A percentile compares a stretch with the other conserved stretches of the same genome.
Evolutionary conservation across 2,888 invertebrate genomes (phyloP).

Genomic region (Pocota personata): DNA sequence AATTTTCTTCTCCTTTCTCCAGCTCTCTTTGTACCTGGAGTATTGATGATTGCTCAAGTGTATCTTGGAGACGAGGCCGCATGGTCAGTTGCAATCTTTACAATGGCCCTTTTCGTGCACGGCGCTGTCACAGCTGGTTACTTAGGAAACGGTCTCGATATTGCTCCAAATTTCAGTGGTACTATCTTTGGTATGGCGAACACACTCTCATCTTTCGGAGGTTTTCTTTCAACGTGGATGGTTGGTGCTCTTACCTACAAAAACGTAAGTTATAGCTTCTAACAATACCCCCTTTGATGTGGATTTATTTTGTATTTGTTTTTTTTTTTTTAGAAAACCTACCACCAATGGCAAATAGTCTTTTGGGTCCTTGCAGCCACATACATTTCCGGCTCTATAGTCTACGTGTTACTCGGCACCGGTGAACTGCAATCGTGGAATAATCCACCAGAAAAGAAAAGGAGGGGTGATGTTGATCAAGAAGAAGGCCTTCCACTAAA

Average conservation of each 20-base stretch:
- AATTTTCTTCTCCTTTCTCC: constrained; percentile 66
- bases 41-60: constrained; percentile 90
- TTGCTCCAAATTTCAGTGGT: constrained; percentile 94
- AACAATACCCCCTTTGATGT: background rate
- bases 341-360: constrained; percentile 90
- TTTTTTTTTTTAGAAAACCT: constrained; percentile 85
- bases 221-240: constrained; percentile 91
- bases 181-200: constrained; percentile 96
- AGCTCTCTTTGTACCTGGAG: constrained; percentile 87
- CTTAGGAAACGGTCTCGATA: constrained; percentile 92
- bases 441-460: constrained; percentile 80
- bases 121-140: constrained; percentile 94
- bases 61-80: constrained; percentile 87
- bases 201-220: constrained; percentile 91
- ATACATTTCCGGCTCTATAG: constrained; percentile 86
- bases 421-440: constrained; percentile 86
- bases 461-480: constrained; percentile 74
- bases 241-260: constrained; percentile 90
- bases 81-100: constrained; percentile 91
- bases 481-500: constrained; percentile 83
- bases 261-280: constrained; percentile 84
- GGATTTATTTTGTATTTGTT: background rate
- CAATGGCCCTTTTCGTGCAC: constrained; percentile 90
- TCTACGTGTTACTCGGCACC: constrained; percentile 86
- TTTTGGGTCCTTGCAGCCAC: constrained; percentile 91